Percentiles rank a stretch among this genome's conserved stretches.
Conservation (phyloP, 35 echinoderm and acorn worm genomes). For the Lytechinus pictus region DNA sequence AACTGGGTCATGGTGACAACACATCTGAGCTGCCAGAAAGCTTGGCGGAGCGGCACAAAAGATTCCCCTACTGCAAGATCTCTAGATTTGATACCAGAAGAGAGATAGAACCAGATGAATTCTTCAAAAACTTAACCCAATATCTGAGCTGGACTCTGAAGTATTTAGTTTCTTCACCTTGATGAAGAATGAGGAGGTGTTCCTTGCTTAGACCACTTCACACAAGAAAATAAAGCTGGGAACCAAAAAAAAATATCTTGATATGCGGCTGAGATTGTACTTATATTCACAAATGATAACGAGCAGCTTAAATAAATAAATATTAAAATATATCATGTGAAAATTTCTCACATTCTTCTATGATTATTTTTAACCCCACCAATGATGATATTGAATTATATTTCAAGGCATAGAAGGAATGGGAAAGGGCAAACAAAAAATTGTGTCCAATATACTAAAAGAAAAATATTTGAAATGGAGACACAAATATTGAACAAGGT, state of each 20-base stretch:
- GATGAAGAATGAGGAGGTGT: background rate
- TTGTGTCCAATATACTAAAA: no score
- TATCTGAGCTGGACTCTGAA: constrained; percentile 1
- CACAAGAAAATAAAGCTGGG: background rate
- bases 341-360: no score
- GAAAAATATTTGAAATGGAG: no score
- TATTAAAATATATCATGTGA: no score
- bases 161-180: background rate
- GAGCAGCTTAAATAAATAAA: no score
- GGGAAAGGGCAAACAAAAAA: no score
- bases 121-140: background rate
- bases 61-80: background rate
- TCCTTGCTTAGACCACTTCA: background rate
- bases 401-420: no score
- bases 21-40: background rate
- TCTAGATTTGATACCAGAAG: background rate
- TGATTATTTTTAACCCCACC: no score
- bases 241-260: background rate
- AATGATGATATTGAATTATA: no score
- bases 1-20: background rate
- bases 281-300: no score
- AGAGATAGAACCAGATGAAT: background rate
- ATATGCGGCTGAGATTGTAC: background rate
- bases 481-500: no score
- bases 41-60: background rate